Conservation (phyloP, 2,888 invertebrate species). For the Drosophila maculinotata region DNA sequence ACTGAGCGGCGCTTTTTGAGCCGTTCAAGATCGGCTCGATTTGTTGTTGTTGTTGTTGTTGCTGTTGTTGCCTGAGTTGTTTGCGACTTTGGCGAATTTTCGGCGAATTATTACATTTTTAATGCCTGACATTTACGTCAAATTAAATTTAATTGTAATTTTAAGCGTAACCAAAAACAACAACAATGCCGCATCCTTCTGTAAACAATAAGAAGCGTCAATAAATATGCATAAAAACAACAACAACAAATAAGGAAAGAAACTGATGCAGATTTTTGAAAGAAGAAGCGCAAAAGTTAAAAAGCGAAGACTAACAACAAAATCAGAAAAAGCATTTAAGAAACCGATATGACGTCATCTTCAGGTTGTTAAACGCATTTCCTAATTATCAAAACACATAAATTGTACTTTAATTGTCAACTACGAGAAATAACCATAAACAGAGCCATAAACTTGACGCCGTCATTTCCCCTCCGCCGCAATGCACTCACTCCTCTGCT, state of each 20-base stretch:
- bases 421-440: not conserved
- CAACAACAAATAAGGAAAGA: not conserved
- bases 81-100: conserved; percentile 50
- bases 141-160: conserved; percentile 83
- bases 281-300: not conserved
- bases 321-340: not conserved
- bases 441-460: conserved; percentile 33
- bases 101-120: conserved; percentile 79
- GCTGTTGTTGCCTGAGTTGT: conserved; percentile 40
- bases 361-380: conserved; percentile 60
- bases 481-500: conserved; percentile 46
- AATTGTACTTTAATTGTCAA: conserved; percentile 49
- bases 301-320: not conserved
- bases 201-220: conserved; percentile 24
- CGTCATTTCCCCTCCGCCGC: conserved; percentile 58
- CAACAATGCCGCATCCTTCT: not conserved
- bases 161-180: conserved; percentile 21
- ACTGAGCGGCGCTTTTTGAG: conserved; percentile 1
- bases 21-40: conserved; percentile 27
- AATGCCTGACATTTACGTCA: conserved; percentile 83
- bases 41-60: conserved; percentile 13
- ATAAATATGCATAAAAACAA: conserved; percentile 34
- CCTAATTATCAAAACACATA: conserved; percentile 68
- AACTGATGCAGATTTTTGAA: conserved; percentile 10
- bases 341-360: conserved; percentile 39